phyloP scores from a whole-genome alignment of 2,113 vertebrate species.

The Hepsetus odoe region DNA sequence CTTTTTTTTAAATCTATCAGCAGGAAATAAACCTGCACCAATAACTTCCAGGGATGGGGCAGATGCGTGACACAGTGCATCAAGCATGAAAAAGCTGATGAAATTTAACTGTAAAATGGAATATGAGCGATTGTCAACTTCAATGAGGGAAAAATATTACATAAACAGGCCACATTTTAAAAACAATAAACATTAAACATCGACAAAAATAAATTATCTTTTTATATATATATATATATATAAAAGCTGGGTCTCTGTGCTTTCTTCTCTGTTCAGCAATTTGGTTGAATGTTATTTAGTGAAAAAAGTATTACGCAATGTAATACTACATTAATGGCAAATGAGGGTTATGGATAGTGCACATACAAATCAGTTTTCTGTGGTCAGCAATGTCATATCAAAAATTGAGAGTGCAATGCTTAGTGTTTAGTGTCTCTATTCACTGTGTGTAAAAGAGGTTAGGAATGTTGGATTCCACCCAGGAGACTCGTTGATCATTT shows the following conservation, averaged over 20 bases:
- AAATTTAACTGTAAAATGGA: conserved; percentile 11
- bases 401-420: conserved; percentile 36
- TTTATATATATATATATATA: conserved; percentile 57
- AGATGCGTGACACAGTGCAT: conserved; percentile 4
- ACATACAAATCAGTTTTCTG: conserved; percentile 17
- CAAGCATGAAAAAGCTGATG: conserved; percentile 28
- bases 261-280: conserved; percentile 53
- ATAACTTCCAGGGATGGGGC: background rate
- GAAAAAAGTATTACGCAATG: conserved; percentile 31
- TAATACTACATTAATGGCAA: conserved; percentile 44
- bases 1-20: background rate
- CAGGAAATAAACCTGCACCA: background rate
- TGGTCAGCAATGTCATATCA: conserved; percentile 21
- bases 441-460: conserved; percentile 6
- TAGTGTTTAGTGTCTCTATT: conserved; percentile 42
- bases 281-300: conserved; percentile 49
- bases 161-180: conserved; percentile 55
- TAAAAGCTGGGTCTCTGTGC: conserved; percentile 54
- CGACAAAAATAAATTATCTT: conserved; percentile 66
- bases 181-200: conserved; percentile 58
- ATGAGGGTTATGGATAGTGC: conserved; percentile 46
- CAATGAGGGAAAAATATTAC: conserved; percentile 25
- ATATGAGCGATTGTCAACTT: conserved; percentile 47
- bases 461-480: conserved; percentile 46
- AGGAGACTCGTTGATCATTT: conserved; percentile 35